phyloP scores from a whole-genome alignment of 2,888 invertebrate species.

The Julus scanicus region DNA sequence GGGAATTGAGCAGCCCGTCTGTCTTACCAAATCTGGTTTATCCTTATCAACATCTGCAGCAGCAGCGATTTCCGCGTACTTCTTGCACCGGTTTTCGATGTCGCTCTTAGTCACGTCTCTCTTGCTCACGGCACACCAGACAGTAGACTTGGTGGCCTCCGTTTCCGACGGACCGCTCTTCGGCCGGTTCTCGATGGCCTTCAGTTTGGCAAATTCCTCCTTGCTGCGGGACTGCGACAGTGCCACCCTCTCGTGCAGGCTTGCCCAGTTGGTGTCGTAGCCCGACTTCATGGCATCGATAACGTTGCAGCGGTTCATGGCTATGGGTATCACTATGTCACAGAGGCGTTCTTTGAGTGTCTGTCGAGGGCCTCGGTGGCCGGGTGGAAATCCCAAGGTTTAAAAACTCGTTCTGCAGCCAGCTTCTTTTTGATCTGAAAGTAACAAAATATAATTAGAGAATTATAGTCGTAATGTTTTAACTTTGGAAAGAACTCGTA shows the following conservation, averaged over 20 bases:
- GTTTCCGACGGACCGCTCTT: not conserved
- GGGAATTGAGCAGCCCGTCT: not conserved
- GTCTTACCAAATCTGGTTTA: not conserved
- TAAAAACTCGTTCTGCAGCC: not conserved
- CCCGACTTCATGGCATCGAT: not conserved
- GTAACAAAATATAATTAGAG: not conserved
- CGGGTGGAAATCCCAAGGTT: not conserved
- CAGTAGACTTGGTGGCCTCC: conserved; percentile 3
- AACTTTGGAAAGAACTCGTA: too few species aligned
- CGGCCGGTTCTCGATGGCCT: not conserved
- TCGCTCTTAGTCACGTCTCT: not conserved
- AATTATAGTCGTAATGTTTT: too few species aligned
- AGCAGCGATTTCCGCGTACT: not conserved
- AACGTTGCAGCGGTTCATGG: not conserved
- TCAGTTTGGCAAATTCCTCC: conserved; percentile 14
- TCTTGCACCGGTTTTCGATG: conserved; percentile 46
- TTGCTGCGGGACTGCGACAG: not conserved
- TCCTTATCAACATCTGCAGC: not conserved
- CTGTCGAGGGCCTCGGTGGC: not conserved
- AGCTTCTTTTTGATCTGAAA: not conserved
- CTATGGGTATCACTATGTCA: not conserved
- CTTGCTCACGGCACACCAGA: conserved; percentile 34
- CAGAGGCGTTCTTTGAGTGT: not conserved
- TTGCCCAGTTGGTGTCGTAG: conserved; percentile 49
- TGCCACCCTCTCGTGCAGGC: not conserved